Evolutionary conservation across 1,140 invertebrate genomes (phyloP), one percentile per base, ranked within the genome.

Genomic region (Diorhabda elongata): DNA sequence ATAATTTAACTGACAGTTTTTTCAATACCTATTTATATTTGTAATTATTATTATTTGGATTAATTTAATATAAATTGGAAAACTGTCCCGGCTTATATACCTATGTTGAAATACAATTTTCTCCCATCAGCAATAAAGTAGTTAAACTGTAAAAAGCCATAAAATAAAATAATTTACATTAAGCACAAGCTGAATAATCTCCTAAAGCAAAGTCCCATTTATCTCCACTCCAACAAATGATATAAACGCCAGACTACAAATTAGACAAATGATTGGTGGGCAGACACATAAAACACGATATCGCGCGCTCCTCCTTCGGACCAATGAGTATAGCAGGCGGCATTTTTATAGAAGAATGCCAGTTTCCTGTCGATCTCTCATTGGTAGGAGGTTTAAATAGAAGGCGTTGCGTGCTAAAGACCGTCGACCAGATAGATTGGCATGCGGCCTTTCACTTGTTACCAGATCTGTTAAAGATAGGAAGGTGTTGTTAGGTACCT

Each of bases 151-250:
- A 70, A 74, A 74, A 74, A 72, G 62, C 72, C 70, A 75, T 78
- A 79, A 79, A 77, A 44, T 66, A 75, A 75, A 79, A 79, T 79
- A 78, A 79, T 79, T 78, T 78, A 78, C 78, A 80, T 78, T 79
- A 78, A 80, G 75, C 73, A 80, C 79, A 78, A 77, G 74, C 74
- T 80, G 78, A 80, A 78, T 77, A 77, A 76, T 66, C 68, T 72
- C 69, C 72, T 75, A 78, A 79, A 79, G 77, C 79, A 77, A 80
- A 79, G 78, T 77, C 76, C 73, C 75, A 79, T 80, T 79, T 77
- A 79, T 79, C 76, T 76, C 71, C 68, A 58, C 72, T 70, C 66
- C 58, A 79, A 80, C 73, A 79, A 78, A 79, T 78, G 76, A 76
- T 73, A 75, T 73, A 74, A 76, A 75, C 74, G 71, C 70, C 70